phyloP scores from a whole-genome alignment of 2,113 vertebrate species.

The Cichladusa arquata region DNA sequence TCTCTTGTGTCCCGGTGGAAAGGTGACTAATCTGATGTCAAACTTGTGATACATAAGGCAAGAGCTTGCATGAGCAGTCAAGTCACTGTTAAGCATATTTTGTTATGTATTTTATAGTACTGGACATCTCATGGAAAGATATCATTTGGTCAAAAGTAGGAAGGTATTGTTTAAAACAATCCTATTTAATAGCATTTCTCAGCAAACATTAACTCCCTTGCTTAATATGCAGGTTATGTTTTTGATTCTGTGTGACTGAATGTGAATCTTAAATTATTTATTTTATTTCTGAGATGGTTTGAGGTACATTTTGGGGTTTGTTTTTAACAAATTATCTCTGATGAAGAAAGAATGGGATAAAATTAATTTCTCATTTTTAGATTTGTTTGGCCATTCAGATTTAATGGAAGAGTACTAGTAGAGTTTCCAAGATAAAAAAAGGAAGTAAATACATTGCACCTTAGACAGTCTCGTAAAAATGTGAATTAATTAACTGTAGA shows the following conservation, averaged over 20 bases:
- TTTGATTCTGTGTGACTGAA: neutral
- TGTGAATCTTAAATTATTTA: neutral
- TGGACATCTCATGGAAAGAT: neutral
- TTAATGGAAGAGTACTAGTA: neutral
- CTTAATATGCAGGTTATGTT: neutral
- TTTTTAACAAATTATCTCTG: neutral
- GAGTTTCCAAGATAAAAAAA: neutral
- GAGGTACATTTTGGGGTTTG: neutral
- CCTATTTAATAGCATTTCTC: neutral
- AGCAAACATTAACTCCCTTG: neutral
- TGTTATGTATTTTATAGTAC: neutral
- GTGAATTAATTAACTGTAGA: neutral
- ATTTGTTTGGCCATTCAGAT: neutral
- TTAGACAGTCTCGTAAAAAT: neutral
- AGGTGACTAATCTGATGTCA: neutral
- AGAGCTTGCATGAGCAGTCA: neutral
- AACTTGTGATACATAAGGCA: accelerated
- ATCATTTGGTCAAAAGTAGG: neutral
- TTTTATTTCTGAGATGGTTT: neutral
- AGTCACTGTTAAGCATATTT: neutral
- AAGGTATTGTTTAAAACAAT: neutral
- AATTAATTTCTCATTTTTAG: neutral
- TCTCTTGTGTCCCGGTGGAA: neutral
- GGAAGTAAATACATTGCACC: neutral
- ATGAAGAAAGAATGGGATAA: neutral